Conservation (phyloP, 92 coral and sea anemone genomes). For the Epizoanthus rinbou region DNA sequence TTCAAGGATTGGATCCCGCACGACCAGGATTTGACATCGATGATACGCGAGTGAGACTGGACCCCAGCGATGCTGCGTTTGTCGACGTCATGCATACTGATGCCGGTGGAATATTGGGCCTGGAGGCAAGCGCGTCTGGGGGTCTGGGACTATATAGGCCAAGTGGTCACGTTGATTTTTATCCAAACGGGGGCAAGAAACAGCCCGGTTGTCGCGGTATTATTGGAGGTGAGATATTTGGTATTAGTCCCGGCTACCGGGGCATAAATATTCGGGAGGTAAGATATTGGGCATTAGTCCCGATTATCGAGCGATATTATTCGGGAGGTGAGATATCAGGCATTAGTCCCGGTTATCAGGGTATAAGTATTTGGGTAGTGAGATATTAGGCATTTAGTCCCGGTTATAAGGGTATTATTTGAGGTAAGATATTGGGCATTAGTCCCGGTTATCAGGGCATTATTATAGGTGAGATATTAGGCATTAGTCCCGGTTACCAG, state of each 20-base stretch:
- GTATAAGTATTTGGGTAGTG: too few relatives aligned
- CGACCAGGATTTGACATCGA: slow-evolving; percentile 80
- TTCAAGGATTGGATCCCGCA: slow-evolving; percentile 92
- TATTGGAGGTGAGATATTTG: slow-evolving; percentile 41
- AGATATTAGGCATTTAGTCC: too few relatives aligned
- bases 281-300: not conserved
- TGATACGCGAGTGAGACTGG: slow-evolving; percentile 78
- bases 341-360: too few relatives aligned
- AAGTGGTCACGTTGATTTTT: slow-evolving; percentile 94
- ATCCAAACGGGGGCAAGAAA: slow-evolving; percentile 91
- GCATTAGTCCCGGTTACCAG: slow-evolving; percentile 53
- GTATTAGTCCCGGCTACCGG: slow-evolving; percentile 46
- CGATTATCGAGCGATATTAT: not conserved
- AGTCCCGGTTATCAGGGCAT: slow-evolving; percentile 77
- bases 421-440: slow-evolving; percentile 25
- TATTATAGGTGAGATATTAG: slow-evolving; percentile 33
- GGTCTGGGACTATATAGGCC: slow-evolving; percentile 81
- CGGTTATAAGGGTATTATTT: slow-evolving; percentile 68
- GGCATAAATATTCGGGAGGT: slow-evolving; percentile 50
- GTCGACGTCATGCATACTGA: slow-evolving; percentile 98
- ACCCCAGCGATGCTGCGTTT: slow-evolving; percentile 87
- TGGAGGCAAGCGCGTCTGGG: slow-evolving; percentile 44
- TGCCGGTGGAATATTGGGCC: slow-evolving; percentile 50
- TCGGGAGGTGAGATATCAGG: too few relatives aligned
- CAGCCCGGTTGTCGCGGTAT: slow-evolving; percentile 91